Conservation (phyloP, 1,140 invertebrate genomes). For the Metopolophium dirhodum region DNA sequence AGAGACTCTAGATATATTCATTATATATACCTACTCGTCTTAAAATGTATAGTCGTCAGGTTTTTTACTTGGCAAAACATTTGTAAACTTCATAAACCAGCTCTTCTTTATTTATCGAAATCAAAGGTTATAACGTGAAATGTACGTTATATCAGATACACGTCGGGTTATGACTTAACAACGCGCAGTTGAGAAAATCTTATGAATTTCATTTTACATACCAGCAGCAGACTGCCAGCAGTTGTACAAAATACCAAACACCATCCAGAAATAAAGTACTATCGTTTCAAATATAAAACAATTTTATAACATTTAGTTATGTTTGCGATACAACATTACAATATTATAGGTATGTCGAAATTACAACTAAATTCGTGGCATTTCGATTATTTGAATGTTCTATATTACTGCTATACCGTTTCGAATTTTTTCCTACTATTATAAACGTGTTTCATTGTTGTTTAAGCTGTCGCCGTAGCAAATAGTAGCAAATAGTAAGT, state of each 20-base stretch:
- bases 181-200: background rate
- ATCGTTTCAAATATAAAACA: background rate
- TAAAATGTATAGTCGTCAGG: background rate
- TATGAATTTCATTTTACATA: background rate
- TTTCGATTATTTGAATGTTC: background rate
- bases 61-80: background rate
- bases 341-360: background rate
- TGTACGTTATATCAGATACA: background rate
- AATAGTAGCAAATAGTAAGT: background rate
- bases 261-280: background rate
- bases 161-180: background rate
- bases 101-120: background rate
- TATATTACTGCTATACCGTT: background rate
- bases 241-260: background rate
- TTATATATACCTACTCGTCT: background rate
- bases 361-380: background rate
- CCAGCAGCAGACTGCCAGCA: background rate
- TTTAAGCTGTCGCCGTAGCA: background rate
- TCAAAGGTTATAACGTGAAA: background rate
- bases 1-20: background rate
- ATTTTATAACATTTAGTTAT: background rate
- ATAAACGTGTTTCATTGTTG: background rate
- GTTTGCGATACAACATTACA: background rate
- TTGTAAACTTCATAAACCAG: background rate
- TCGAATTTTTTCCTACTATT: background rate